phyloP scores from a whole-genome alignment of 2,113 vertebrate genomes.

The Aptenodytes patagonicus region DNA sequence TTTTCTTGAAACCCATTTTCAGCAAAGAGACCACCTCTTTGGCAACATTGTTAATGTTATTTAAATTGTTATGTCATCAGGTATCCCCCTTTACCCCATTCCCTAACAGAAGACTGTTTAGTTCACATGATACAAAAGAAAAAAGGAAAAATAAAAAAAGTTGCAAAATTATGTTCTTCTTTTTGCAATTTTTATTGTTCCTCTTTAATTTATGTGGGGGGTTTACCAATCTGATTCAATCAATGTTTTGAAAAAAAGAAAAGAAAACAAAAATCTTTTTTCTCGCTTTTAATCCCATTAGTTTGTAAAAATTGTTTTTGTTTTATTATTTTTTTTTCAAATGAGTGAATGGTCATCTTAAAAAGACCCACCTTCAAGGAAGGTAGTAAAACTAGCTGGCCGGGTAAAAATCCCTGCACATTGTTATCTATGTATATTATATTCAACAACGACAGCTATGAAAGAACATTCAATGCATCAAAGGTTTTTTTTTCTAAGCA shows the following conservation, averaged over 20 bases:
- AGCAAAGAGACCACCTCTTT: constrained; percentile 99
- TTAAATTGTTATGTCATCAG: constrained; percentile 99
- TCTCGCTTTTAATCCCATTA: constrained; percentile 79
- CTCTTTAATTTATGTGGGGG: constrained; percentile 84
- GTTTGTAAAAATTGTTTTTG: constrained; percentile 84
- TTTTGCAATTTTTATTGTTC: constrained; percentile 86
- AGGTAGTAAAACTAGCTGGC: constrained; percentile 94
- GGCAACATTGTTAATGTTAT: constrained; percentile 98
- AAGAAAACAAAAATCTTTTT: constrained; percentile 79
- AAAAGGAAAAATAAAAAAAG: constrained; percentile 86
- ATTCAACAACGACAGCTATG: constrained; percentile 89
- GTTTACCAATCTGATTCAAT: constrained; percentile 88
- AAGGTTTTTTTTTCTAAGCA: constrained; percentile 88
- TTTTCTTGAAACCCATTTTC: constrained; percentile 99
- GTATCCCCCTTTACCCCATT: constrained; percentile 91
- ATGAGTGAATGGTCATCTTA: constrained; percentile 88
- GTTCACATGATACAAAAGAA: constrained; percentile 93
- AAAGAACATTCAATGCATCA: constrained; percentile 92
- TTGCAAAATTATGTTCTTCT: constrained; percentile 86
- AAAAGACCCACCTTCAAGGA: constrained; percentile 98
- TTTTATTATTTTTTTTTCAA: constrained; percentile 84
- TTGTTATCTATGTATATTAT: constrained; percentile 89
- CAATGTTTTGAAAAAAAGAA: constrained; percentile 72
- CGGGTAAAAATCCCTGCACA: constrained; percentile 91
- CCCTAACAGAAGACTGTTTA: constrained; percentile 97